phyloP scores from a whole-genome alignment of 2,888 invertebrate genomes.

The Zaprionus lineosus region DNA sequence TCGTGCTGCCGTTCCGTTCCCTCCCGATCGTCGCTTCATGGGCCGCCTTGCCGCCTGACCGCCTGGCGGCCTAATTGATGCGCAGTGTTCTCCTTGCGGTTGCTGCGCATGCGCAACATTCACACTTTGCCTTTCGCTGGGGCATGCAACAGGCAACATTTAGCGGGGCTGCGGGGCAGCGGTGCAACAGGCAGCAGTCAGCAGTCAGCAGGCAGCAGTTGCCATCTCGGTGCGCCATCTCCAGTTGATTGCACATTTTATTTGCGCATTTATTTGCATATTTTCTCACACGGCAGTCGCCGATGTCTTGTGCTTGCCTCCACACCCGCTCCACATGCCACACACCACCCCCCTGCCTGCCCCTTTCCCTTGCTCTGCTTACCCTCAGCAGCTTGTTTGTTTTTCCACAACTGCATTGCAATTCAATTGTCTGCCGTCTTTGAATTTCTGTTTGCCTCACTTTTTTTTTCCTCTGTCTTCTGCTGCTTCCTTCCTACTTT shows the following conservation, averaged over 20 bases:
- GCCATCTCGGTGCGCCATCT: constrained; percentile 58
- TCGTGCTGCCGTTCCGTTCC: constrained; percentile 69
- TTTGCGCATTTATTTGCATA: constrained; percentile 80
- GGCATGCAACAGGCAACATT: too few species aligned
- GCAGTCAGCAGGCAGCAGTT: constrained; percentile 19
- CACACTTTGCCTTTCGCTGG: constrained; percentile 60
- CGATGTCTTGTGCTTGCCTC: constrained; percentile 16
- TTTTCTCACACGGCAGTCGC: constrained; percentile 73
- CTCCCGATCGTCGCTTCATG: too few species aligned
- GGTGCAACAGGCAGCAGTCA: constrained; percentile 14
- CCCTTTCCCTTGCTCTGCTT: not conserved
- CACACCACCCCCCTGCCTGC: constrained; percentile 2
- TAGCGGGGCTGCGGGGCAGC: not conserved
- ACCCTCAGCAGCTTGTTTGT: constrained; percentile 47
- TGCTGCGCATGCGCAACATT: constrained; percentile 77
- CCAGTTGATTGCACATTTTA: constrained; percentile 77
- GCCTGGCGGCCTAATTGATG: constrained; percentile 79
- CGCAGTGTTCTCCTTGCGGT: constrained; percentile 59
- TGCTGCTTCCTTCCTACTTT: constrained; percentile 17
- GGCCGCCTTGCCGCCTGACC: too few species aligned
- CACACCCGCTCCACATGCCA: constrained; percentile 8
- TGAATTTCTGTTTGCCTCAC: constrained; percentile 38
- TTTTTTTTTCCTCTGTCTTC: constrained; percentile 13
- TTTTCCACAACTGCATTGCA: constrained; percentile 57
- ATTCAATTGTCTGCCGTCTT: constrained; percentile 65